A percentile compares a stretch with the other conserved stretches of the same genome.
These are phyloP conservation scores for Augochlora pura DNA, from an alignment of 1,140 invertebrate species.

Conservation along the genomic window DNA sequence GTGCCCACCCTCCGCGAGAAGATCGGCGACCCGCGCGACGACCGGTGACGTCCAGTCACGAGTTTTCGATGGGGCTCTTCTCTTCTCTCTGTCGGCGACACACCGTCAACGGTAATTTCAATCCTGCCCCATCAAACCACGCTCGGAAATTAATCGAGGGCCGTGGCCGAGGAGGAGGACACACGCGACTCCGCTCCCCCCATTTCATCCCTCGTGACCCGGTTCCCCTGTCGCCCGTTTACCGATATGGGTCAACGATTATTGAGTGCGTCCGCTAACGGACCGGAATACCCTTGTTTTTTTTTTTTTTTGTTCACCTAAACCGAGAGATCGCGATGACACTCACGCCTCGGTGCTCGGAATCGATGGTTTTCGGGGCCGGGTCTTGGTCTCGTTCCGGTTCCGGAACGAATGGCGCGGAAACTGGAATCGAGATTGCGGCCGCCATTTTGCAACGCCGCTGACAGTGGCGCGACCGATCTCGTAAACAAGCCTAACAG, in stretches of 20 bases:
- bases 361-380: too few relatives aligned
- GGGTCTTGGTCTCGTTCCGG: too few relatives aligned
- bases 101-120: slow-evolving; percentile 31
- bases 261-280: slow-evolving; percentile 4
- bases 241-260: slow-evolving; percentile 38
- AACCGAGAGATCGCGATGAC: background rate
- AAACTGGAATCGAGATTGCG: too few relatives aligned
- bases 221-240: slow-evolving; percentile 8
- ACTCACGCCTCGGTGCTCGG: too few relatives aligned
- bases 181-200: background rate
- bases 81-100: slow-evolving; percentile 10
- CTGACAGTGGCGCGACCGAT: too few relatives aligned
- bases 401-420: too few relatives aligned
- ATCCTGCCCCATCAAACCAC: slow-evolving; percentile 18
- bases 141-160: slow-evolving; percentile 35
- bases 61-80: background rate
- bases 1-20: background rate
- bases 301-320: background rate
- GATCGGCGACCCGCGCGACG: background rate
- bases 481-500: too few relatives aligned
- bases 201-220: slow-evolving; percentile 37
- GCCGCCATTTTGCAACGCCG: too few relatives aligned
- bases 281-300: slow-evolving; percentile 6
- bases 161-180: slow-evolving; percentile 1
- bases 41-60: slow-evolving; percentile 5